Conservation (phyloP, 2,113 vertebrate species). For the Muntiacus reevesi region DNA sequence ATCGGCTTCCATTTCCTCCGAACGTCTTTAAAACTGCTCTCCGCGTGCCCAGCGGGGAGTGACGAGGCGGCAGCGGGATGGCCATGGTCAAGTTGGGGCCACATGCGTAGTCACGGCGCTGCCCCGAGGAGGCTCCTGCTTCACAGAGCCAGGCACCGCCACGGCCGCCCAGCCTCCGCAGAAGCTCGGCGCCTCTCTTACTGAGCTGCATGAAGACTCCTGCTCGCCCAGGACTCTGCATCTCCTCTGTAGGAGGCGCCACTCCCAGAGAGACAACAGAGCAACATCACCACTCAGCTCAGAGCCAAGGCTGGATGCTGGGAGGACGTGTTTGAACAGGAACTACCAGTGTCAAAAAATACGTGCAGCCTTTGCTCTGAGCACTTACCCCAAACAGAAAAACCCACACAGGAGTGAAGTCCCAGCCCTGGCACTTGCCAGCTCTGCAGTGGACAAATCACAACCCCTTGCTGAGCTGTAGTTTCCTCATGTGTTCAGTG, state of each 20-base stretch:
- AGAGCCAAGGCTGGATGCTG: not conserved
- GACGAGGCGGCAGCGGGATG: not conserved
- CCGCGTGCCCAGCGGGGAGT: not conserved
- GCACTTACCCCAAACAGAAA: not conserved
- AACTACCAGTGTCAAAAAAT: not conserved
- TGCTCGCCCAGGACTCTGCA: fast-evolving
- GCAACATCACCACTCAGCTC: not conserved
- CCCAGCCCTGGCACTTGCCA: not conserved
- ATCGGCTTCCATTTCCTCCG: not conserved
- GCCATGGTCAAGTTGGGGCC: fast-evolving
- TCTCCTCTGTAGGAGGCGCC: not conserved
- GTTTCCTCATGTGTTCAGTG: not conserved
- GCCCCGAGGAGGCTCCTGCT: not conserved
- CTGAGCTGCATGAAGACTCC: not conserved
- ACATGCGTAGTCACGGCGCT: not conserved
- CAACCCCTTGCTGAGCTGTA: fast-evolving
- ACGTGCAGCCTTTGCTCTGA: not conserved
- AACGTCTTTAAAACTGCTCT: not conserved
- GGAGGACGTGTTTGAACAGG: not conserved
- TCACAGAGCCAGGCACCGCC: not conserved
- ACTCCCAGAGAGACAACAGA: not conserved
- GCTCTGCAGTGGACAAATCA: not conserved
- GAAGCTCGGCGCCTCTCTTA: not conserved
- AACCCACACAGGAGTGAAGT: too few species aligned
- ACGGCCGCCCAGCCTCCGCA: fast-evolving